phyloP scores from a whole-genome alignment of 2,797 vertebrate genomes.

The Heterohyrax brucei region DNA sequence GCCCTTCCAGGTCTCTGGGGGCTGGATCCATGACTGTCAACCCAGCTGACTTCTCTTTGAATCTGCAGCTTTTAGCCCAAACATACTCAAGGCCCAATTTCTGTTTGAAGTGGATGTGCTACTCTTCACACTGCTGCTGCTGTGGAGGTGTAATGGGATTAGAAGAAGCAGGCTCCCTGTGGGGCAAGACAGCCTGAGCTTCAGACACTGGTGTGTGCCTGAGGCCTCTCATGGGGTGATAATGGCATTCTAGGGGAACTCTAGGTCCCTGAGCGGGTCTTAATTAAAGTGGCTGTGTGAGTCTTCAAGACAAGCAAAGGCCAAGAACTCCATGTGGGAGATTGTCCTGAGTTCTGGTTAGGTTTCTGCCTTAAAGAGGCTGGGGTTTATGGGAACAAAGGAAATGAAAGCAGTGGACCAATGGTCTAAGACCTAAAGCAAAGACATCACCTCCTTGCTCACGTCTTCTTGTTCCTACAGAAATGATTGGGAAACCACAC shows the following conservation, averaged over 20 bases:
- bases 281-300: conserved; percentile 76
- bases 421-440: not conserved
- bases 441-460: not conserved
- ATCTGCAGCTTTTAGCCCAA: conserved; percentile 60
- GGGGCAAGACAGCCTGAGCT: conserved; percentile 55
- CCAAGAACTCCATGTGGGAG: not conserved
- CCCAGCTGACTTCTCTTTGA: conserved; percentile 74
- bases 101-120: conserved; percentile 84
- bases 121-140: conserved; percentile 70
- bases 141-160: conserved; percentile 41
- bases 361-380: not conserved
- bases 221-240: conserved; percentile 49
- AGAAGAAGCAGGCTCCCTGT: conserved; percentile 68
- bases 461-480: not conserved
- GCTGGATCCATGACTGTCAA: conserved; percentile 51
- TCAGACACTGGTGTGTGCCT: not conserved
- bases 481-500: not conserved
- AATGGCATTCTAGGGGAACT: conserved; percentile 74
- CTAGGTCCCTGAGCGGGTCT: conserved; percentile 12
- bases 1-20: not conserved
- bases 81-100: conserved; percentile 47
- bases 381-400: not conserved
- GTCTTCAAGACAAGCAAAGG: conserved; percentile 23
- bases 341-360: conserved; percentile 30
- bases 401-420: not conserved